Evolutionary conservation across 2,113 vertebrate species (phyloP).

Genomic region (Ramphastos sulfuratus): DNA sequence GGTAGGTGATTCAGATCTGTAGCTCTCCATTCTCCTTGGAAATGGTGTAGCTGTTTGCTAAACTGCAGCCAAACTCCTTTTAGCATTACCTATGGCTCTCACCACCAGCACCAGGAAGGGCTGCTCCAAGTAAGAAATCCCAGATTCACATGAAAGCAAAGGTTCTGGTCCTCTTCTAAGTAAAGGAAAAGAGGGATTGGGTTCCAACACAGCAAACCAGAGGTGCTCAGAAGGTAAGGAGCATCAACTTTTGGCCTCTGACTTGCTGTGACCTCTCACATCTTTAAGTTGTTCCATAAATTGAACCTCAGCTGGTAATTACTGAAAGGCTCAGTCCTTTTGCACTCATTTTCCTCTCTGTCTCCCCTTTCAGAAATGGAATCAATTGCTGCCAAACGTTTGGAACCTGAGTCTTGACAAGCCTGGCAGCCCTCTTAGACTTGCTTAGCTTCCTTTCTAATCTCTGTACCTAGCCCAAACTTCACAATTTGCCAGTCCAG

Average conservation of each 20-base stretch:
- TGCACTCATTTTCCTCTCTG: neutral
- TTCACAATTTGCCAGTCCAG: neutral
- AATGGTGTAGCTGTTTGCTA: neutral
- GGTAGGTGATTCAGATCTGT: neutral
- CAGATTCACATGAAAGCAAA: neutral
- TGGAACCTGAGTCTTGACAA: neutral
- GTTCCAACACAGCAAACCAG: neutral
- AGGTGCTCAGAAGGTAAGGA: neutral
- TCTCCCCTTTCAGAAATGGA: constrained; percentile 6
- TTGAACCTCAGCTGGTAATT: constrained; percentile 17
- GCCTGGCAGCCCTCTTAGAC: neutral
- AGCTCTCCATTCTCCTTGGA: constrained; percentile 31
- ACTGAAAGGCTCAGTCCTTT: constrained; percentile 3
- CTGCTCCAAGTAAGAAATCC: neutral
- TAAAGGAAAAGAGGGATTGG: neutral
- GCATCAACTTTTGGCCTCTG: neutral
- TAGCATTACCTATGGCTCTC: neutral
- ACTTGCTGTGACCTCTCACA: neutral
- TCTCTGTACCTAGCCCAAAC: neutral
- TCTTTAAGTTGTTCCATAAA: constrained; percentile 27
- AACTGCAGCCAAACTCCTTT: neutral
- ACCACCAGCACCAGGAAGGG: neutral
- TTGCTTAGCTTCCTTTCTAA: constrained; percentile 3
- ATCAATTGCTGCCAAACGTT: neutral
- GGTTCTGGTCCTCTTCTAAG: neutral